Evolutionary conservation across 2,797 vertebrate species (phyloP), one percentile per base, ranked within the genome.

Genomic region (Etheostoma perlongum): DNA sequence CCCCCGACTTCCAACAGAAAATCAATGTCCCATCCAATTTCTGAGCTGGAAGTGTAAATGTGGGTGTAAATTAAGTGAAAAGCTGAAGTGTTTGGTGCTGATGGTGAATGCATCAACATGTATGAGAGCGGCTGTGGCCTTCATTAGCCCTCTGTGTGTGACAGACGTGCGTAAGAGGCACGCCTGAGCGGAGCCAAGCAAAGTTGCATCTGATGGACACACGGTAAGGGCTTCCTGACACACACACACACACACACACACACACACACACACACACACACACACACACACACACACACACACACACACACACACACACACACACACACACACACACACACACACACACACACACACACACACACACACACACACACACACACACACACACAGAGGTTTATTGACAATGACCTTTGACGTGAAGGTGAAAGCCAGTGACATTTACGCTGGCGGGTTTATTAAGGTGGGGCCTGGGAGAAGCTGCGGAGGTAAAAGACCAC

Each of bases 351-450:
- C 77, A 80, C 58, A 65, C 67, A 76, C 66, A 48, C 63, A 48
- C 77, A 73, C 58, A 63, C 68, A 74, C 70, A 62, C 30, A n/a
- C 49, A 51, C 71, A 62, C 49, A 42, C 66, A 42, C 67, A 53
- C 76, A 57, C 71, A 54, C 68, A 62, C 76, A 70, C 86, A 84
- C 87, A 88, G 85, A 87, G 74, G 86, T 91, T 93, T 94, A 94
- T 94, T 93, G 92, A 94, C 93, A 91, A 91, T 92, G 92, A 94
- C 93, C 94, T 95, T 95, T 94, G 94, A 95, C 91, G 92, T 89
- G 89, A 91, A 94, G 90, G 92, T 93, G 91, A 92, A 94, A 94
- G 92, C 89, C 91, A 91, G 89, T 94, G 94, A 94, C 94, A 95
- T 95, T 94, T 94, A 94, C 89, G 91, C 92, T 90, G 89, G 88